phyloP scores from a whole-genome alignment of 2,113 vertebrate species.

The Bubo scandiacus region DNA sequence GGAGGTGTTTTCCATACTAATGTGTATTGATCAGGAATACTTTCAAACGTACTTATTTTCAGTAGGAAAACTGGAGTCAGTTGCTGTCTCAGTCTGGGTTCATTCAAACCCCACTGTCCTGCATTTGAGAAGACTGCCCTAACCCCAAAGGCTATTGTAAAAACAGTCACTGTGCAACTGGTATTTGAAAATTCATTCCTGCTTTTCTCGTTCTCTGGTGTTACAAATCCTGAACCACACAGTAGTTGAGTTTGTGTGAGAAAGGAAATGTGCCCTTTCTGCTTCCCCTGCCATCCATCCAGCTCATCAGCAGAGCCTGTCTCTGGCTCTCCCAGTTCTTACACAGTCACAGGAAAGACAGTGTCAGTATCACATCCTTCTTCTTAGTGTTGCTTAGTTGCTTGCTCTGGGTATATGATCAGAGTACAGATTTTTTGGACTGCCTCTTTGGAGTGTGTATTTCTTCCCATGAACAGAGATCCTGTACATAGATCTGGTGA shows the following conservation, averaged over 20 bases:
- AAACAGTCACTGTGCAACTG: background rate
- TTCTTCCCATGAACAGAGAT: background rate
- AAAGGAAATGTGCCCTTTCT: background rate
- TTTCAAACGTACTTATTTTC: background rate
- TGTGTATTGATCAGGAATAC: background rate
- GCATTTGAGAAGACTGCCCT: background rate
- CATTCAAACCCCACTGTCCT: background rate
- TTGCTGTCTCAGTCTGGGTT: background rate
- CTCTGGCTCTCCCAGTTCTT: background rate
- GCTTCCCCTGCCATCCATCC: background rate
- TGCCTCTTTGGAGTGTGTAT: background rate
- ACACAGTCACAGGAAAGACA: background rate
- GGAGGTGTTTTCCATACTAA: background rate
- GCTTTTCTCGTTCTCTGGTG: background rate
- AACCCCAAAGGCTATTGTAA: background rate
- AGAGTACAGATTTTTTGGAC: background rate
- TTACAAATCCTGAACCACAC: background rate
- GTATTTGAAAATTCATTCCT: background rate
- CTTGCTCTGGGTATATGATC: background rate
- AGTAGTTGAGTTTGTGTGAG: background rate
- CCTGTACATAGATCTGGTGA: background rate
- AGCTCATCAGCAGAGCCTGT: background rate
- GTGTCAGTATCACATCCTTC: accelerated
- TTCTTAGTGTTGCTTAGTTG: background rate
- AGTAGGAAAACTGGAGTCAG: background rate